Evolutionary conservation across 2,113 vertebrate species (phyloP), one percentile per base, ranked within the genome.

Genomic region (Carassius gibelio): DNA sequence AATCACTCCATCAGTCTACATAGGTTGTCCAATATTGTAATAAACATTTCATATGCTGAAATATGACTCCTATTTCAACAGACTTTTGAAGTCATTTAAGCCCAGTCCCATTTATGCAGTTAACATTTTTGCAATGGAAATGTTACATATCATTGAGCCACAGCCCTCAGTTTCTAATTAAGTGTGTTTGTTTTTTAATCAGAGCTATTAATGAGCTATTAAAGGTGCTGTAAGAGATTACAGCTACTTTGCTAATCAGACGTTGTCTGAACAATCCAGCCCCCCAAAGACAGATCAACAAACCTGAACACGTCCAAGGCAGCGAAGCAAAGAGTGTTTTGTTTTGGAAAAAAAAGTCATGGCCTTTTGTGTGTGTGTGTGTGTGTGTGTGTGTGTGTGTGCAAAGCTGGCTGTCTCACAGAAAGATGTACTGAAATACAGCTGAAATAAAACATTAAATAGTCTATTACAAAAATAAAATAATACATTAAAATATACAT

Each of bases 161-260:
- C 19, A 61, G 76, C 15, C 52, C 11, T 21, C n/a, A 1, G 36
- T 79, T 38, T 61, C 19, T 79, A 36, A 61, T 79, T 19, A 38
- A 42, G 1, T 21, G 50, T 34, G 2, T 52, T 30, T 61, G 34
- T 55, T 57, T 45, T 34, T 77, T 57, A 30, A 77, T 57, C 23
- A 23, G 21, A 48, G 50, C 50, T 11, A 76, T 50, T 76, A 76
- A 76, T 76, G 26, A 76, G 48, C 14, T 55, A 34, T 76, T 55
- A 76, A 57, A 55, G 23, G 75, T 34, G 75, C 48, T 19, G 75
- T 50, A 76, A 76, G 23, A 55, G 48, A 76, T 55, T 34, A 55
- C 13, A 34, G 75, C 50, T 55, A 34, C 26, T 75, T 50, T 75
- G 11, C n/a, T 75, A 17, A 75, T 14, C 19, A 74, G 10, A 48